Evolutionary conservation across 37 sponge, comb jelly and placozoan species (phyloP), one percentile per base, ranked within the genome.

Genomic region (Trichoplax adhaerens): DNA sequence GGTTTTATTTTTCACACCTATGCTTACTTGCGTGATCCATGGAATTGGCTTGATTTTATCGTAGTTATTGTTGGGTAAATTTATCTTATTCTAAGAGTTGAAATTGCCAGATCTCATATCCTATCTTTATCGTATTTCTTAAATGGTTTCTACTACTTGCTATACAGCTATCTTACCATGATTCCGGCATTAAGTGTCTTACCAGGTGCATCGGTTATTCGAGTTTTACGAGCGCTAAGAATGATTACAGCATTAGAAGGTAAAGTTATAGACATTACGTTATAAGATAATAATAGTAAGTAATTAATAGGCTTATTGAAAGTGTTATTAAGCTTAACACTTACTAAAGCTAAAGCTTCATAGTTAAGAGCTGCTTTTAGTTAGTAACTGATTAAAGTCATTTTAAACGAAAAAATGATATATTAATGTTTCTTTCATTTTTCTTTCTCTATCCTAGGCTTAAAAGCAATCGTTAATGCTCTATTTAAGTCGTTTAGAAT

Each of bases 141-240:
- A 29, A 29, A 29, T 29, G 29, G 29, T 29, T 29, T 29, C 29
- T 29, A 29, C 29, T 29, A 29, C 29, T 29, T 29, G 29, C 29
- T 29, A 0, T 29, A 29, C 29, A 29, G 78, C 57, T 77, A 70
- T 68, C 59, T 77, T 64, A 61, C 78, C n/a, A 61, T 77, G 62
- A 60, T 77, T 55, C 68, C 66, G 3, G 61, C 78, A 52, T 59
- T 77, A 48, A 69, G 69, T 50, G 55, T 64, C 56, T 72, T 77
- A 55, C 29, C 78, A 50, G 66, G 66, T 59, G 56, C 71, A 56
- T 59, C 60, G 62, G 70, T 72, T 57, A 64, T 77, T 47, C 69
- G 78, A 77, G 78, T 77, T 50, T 55, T 77, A 10, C 78, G 78
- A 58, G 66, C 78, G n/a, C 67, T 77, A 58, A 54, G 68, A 56